Conservation (phyloP, 1,140 invertebrate species). For the Lucilia sericata region DNA sequence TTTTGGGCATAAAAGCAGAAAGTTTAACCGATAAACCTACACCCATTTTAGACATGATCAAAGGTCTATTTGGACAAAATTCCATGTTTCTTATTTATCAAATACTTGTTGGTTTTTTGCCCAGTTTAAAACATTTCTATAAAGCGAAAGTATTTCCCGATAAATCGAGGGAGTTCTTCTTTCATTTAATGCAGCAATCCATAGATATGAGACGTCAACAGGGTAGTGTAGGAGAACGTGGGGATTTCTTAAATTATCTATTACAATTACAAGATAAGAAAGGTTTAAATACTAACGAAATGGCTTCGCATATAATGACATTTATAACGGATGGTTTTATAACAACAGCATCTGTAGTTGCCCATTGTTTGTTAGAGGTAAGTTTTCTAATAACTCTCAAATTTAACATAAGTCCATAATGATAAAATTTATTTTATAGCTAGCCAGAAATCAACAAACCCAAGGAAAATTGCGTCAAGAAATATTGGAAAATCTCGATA, state of each 20-base stretch:
- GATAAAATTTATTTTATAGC: too few species aligned
- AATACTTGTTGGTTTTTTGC: slow-evolving; percentile 50
- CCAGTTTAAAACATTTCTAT: slow-evolving; percentile 47
- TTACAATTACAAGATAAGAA: slow-evolving; percentile 55
- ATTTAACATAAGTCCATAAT: too few species aligned
- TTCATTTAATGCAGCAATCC: slow-evolving; percentile 56
- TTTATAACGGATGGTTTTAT: slow-evolving; percentile 61
- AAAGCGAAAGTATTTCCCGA: slow-evolving; percentile 53
- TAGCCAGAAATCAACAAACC: slow-evolving; percentile 50
- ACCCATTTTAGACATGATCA: slow-evolving; percentile 52
- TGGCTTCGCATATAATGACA: slow-evolving; percentile 24
- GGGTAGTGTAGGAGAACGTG: slow-evolving; percentile 44
- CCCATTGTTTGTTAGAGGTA: slow-evolving; percentile 43
- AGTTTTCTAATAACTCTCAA: too few species aligned
- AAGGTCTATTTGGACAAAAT: slow-evolving; percentile 50
- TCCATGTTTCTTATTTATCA: slow-evolving; percentile 49
- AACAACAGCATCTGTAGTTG: slow-evolving; percentile 41
- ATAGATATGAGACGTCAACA: slow-evolving; percentile 53
- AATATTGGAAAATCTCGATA: slow-evolving; percentile 56
- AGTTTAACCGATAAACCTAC: slow-evolving; percentile 59
- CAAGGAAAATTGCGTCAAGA: slow-evolving; percentile 56
- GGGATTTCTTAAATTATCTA: slow-evolving; percentile 56
- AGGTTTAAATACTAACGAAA: not conserved
- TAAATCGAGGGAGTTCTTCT: slow-evolving; percentile 58
- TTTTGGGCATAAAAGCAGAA: slow-evolving; percentile 67